These are phyloP conservation scores for Rhopalosiphum maidis DNA, from an alignment of 1,140 invertebrate genomes.

Conservation along the genomic window DNA sequence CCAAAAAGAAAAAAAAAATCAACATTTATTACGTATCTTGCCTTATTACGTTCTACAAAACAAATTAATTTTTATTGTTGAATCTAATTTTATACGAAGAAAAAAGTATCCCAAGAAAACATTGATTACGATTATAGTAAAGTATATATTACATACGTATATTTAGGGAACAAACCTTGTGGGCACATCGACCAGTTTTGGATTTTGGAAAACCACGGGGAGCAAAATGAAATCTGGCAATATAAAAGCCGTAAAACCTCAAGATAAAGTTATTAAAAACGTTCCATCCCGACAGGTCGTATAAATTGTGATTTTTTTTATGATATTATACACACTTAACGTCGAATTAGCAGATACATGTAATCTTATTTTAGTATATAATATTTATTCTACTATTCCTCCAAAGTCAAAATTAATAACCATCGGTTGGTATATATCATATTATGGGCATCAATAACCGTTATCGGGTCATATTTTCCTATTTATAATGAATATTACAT, in stretches of 20 bases:
- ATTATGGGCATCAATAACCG: not conserved
- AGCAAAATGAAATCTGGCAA: conserved; percentile 53
- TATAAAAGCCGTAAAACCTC: conserved; percentile 44
- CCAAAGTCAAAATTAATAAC: too few relatives aligned
- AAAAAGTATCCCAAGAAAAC: conserved; percentile 20
- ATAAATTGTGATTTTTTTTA: conserved; percentile 48
- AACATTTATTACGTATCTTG: not conserved
- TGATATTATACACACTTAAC: conserved; percentile 36
- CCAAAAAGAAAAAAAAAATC: not conserved
- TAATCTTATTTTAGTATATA: not conserved
- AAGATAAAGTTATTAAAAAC: conserved; percentile 50
- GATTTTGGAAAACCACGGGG: conserved; percentile 55
- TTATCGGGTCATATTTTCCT: not conserved
- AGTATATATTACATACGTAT: not conserved
- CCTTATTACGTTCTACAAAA: not conserved
- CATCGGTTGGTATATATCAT: not conserved
- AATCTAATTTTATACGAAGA: conserved; percentile 17
- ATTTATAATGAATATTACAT: not conserved
- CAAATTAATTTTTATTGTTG: conserved; percentile 35
- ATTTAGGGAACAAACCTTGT: not conserved
- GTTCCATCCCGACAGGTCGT: conserved; percentile 15
- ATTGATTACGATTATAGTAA: conserved; percentile 35
- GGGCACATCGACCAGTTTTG: conserved; percentile 29
- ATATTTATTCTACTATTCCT: not conserved
- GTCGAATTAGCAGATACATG: conserved; percentile 37